These are phyloP conservation scores for Eurystomus glaucurus DNA, from an alignment of 2,797 vertebrate genomes.

Conservation along the genomic window DNA sequence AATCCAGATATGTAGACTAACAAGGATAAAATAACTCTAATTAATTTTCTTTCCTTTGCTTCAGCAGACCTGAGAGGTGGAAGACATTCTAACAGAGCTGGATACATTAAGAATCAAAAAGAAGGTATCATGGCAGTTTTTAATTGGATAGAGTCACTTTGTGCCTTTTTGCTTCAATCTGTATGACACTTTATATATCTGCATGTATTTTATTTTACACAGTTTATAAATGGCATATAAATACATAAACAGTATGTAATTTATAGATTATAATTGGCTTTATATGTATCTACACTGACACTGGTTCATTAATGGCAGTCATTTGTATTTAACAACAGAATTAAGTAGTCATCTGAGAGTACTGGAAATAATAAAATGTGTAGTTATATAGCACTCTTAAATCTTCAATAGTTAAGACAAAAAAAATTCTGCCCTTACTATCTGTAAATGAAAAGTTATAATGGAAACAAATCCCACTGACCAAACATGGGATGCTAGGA, in stretches of 20 bases:
- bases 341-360: neutral
- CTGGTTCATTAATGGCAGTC: neutral
- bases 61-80: neutral
- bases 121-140: neutral
- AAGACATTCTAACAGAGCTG: neutral
- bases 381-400: neutral
- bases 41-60: neutral
- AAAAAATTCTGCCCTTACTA: neutral
- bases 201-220: neutral
- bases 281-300: neutral
- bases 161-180: neutral
- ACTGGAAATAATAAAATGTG: neutral
- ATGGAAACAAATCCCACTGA: neutral
- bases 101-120: neutral
- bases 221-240: neutral
- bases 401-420: neutral
- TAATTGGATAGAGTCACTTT: neutral
- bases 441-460: neutral
- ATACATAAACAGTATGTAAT: neutral
- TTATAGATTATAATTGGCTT: neutral
- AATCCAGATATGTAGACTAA: accelerated
- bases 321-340: neutral
- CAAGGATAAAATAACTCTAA: neutral
- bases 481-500: accelerated
- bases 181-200: neutral